These are phyloP conservation scores for Eustalomyia histrio DNA, from an alignment of 2,888 invertebrate species.

Conservation along the genomic window DNA sequence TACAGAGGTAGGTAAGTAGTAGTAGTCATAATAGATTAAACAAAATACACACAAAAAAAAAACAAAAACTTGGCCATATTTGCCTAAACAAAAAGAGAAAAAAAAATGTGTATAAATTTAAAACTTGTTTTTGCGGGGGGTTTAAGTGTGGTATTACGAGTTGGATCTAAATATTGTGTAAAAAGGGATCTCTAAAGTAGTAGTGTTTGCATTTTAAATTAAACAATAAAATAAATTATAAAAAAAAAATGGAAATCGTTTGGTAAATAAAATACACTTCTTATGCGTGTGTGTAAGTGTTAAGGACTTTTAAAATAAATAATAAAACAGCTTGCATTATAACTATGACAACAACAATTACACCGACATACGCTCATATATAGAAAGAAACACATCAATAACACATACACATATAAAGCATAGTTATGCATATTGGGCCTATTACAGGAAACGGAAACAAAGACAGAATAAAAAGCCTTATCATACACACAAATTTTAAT, in stretches of 20 bases:
- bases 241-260: conserved; percentile 9
- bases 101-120: neutral
- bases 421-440: conserved; percentile 10
- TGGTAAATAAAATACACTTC: neutral
- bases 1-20: neutral
- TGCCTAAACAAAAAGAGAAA: neutral
- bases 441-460: conserved; percentile 17
- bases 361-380: neutral
- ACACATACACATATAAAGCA: neutral
- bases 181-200: neutral
- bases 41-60: conserved; percentile 2
- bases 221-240: conserved; percentile 17
- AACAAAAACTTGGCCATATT: neutral
- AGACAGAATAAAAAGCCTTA: neutral
- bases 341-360: conserved; percentile 5
- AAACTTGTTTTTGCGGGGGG: neutral
- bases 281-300: neutral
- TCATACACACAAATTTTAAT: too few relatives aligned
- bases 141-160: neutral
- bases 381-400: conserved; percentile 11
- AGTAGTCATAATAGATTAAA: neutral
- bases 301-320: neutral
- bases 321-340: conserved; percentile 1
- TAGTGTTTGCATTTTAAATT: conserved; percentile 17
- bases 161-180: neutral